Evolutionary conservation across 2,797 vertebrate species (phyloP).

Genomic region (Poliocrania exsul): DNA sequence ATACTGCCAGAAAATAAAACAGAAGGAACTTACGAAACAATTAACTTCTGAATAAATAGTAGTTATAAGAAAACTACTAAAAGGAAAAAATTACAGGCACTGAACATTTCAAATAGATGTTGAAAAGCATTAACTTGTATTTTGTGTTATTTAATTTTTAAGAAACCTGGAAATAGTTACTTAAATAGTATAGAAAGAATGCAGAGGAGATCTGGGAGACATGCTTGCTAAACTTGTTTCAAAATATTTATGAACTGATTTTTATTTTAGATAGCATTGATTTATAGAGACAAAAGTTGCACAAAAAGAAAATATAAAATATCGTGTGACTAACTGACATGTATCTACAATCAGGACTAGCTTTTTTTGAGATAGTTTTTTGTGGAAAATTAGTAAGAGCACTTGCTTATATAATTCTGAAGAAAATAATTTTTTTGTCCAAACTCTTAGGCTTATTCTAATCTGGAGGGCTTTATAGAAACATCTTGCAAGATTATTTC

Average conservation of each 20-base stretch:
- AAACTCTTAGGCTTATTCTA: conserved; percentile 19
- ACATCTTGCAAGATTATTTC: conserved; percentile 2
- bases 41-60: not conserved
- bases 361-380: not conserved
- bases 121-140: not conserved
- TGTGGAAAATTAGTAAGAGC: not conserved
- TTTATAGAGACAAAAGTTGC: not conserved
- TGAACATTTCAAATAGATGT: not conserved
- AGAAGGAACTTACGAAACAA: not conserved
- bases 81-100: not conserved
- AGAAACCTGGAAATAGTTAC: not conserved
- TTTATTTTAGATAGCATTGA: not conserved
- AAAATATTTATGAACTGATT: not conserved
- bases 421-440: not conserved
- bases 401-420: not conserved
- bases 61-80: not conserved
- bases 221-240: not conserved
- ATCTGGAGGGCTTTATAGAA: not conserved
- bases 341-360: not conserved
- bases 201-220: not conserved
- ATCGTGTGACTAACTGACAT: not conserved
- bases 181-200: not conserved
- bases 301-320: not conserved
- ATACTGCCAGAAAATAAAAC: not conserved
- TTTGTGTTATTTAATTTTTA: not conserved